phyloP scores from a whole-genome alignment of 1,140 invertebrate species.

The Ruditapes philippinarum region DNA sequence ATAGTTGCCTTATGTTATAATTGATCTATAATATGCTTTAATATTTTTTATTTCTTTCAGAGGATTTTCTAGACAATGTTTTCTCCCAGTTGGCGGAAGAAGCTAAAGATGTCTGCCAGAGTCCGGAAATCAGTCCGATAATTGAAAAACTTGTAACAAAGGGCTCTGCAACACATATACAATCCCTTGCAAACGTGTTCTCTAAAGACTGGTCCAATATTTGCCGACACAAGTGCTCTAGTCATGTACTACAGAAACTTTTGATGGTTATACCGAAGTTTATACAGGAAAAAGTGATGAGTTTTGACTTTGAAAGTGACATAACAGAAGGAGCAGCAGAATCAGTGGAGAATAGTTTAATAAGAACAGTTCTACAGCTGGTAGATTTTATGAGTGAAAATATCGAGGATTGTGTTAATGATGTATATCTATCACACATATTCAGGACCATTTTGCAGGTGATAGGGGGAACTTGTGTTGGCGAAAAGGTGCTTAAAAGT shows the following conservation, averaged over 20 bases:
- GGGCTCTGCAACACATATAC: constrained; percentile 89
- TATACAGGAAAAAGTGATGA: constrained; percentile 86
- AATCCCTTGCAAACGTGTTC: constrained; percentile 90
- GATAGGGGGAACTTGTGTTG: constrained; percentile 89
- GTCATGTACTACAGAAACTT: constrained; percentile 93
- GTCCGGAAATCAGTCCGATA: constrained; percentile 93
- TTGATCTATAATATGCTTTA: no score
- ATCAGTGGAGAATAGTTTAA: constrained; percentile 31
- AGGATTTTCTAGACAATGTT: constrained; percentile 90
- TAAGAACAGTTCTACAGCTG: constrained; percentile 56
- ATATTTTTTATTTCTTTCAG: constrained; percentile 69
- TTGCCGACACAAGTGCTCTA: constrained; percentile 92
- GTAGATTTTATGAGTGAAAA: constrained; percentile 54
- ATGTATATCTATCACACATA: constrained; percentile 93
- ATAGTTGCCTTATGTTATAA: no score
- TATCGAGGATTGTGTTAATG: constrained; percentile 93
- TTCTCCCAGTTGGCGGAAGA: constrained; percentile 91
- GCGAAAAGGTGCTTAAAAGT: constrained; percentile 74
- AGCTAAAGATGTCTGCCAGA: constrained; percentile 92
- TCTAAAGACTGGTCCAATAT: constrained; percentile 90
- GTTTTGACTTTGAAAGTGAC: constrained; percentile 93
- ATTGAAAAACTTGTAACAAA: constrained; percentile 92
- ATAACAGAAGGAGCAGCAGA: constrained; percentile 42
- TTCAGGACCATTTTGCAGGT: constrained; percentile 90
- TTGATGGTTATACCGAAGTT: constrained; percentile 83